Evolutionary conservation across 2,888 invertebrate genomes (phyloP).

Genomic region (Ectropis crepuscularia): DNA sequence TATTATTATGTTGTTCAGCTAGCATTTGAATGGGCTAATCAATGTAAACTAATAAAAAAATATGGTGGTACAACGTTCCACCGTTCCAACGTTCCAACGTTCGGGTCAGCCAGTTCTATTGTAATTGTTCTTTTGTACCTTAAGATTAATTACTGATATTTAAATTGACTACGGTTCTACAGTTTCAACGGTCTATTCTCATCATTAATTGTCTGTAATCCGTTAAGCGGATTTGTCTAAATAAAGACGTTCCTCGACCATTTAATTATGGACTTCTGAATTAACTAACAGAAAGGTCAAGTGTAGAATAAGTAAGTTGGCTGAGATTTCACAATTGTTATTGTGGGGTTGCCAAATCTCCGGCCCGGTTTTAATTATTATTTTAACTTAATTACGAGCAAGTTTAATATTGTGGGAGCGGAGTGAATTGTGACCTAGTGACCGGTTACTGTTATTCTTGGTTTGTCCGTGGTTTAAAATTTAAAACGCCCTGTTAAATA

Average conservation of each 20-base stretch:
- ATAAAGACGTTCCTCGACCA: conserved; percentile 17
- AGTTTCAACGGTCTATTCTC: not conserved
- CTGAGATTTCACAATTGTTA: conserved; percentile 14
- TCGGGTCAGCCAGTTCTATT: no score
- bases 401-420: not conserved
- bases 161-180: not conserved
- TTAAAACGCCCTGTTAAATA: no score
- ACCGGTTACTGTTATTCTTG: no score
- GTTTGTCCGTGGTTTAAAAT: no score
- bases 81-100: no score
- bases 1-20: no score
- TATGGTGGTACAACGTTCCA: no score
- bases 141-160: no score
- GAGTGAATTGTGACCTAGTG: not conserved
- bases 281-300: conserved; percentile 28
- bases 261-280: conserved; percentile 23
- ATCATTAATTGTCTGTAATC: conserved; percentile 6
- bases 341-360: conserved; percentile 6
- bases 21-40: no score
- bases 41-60: no score
- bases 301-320: conserved; percentile 15
- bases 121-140: no score
- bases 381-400: no score
- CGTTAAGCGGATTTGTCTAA: conserved; percentile 12
- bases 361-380: not conserved